Conservation (phyloP, 2,888 invertebrate species). For the Apamea monoglypha region DNA sequence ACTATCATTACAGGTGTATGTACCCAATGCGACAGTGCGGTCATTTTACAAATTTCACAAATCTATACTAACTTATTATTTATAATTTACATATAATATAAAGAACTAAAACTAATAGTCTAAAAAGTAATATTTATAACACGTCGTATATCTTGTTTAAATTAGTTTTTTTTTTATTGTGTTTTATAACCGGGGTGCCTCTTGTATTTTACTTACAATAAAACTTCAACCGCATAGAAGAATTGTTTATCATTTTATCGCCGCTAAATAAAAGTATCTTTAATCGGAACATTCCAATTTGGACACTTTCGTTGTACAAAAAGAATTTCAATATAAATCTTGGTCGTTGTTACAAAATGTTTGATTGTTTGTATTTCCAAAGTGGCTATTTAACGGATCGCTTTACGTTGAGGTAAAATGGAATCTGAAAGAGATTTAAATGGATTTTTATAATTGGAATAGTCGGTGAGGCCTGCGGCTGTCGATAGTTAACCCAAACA, state of each 20-base stretch:
- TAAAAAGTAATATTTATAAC: no score
- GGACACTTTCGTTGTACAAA: constrained; percentile 31
- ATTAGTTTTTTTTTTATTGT: constrained; percentile 23
- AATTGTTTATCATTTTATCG: constrained; percentile 43
- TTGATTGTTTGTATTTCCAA: constrained; percentile 51
- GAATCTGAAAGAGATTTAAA: constrained; percentile 44
- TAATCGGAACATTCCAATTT: constrained; percentile 51
- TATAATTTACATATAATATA: no score
- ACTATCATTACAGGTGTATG: no score
- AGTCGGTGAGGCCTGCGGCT: constrained; percentile 51
- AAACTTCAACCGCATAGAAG: constrained; percentile 18
- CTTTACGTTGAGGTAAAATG: constrained; percentile 35
- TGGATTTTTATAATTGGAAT: constrained; percentile 68
- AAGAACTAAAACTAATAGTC: no score
- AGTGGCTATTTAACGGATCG: constrained; percentile 47
- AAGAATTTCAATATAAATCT: constrained; percentile 48
- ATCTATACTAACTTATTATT: no score
- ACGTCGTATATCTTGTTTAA: constrained; percentile 22
- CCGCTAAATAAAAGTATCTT: constrained; percentile 25
- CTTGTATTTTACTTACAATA: constrained; percentile 20
- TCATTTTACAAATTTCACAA: no score
- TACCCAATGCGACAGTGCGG: no score
- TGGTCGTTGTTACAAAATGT: constrained; percentile 36
- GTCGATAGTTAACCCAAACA: constrained; percentile 71
- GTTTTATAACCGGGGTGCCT: constrained; percentile 15